Conservation (phyloP, 2,797 vertebrate genomes). For the Tapera naevia region DNA sequence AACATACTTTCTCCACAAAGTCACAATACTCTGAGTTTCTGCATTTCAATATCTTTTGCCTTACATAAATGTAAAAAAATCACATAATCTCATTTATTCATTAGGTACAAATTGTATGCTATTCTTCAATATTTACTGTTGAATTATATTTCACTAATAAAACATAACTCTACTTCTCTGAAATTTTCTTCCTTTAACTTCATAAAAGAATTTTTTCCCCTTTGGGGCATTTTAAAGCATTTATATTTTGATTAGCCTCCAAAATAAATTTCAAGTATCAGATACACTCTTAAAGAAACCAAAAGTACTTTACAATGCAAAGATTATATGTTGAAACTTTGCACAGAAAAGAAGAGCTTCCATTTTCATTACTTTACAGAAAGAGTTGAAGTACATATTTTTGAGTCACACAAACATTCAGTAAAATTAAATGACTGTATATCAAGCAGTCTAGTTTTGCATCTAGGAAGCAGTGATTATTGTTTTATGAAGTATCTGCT, state of each 20-base stretch:
- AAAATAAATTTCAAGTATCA: neutral
- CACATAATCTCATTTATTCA: neutral
- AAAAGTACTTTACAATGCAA: neutral
- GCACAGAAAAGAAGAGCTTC: neutral
- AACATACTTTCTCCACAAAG: neutral
- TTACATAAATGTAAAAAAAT: neutral
- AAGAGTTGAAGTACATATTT: neutral
- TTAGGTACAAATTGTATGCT: neutral
- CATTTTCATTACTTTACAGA: neutral
- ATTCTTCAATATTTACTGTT: neutral
- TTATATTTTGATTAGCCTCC: conserved; percentile 14
- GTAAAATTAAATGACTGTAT: conserved; percentile 24
- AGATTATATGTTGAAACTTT: neutral
- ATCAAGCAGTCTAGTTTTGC: neutral
- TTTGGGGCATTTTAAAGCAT: conserved; percentile 1
- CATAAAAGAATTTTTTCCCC: neutral
- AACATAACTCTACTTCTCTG: conserved; percentile 9
- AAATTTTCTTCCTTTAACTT: conserved; percentile 27
- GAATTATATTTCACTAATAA: conserved; percentile 47
- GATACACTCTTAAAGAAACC: neutral
- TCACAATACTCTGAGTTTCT: neutral
- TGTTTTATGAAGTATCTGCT: neutral
- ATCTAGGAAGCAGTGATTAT: neutral
- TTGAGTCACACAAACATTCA: neutral
- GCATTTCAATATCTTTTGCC: neutral